These are phyloP conservation scores for Julus scanicus DNA, from an alignment of 2,888 invertebrate species.

Conservation along the genomic window DNA sequence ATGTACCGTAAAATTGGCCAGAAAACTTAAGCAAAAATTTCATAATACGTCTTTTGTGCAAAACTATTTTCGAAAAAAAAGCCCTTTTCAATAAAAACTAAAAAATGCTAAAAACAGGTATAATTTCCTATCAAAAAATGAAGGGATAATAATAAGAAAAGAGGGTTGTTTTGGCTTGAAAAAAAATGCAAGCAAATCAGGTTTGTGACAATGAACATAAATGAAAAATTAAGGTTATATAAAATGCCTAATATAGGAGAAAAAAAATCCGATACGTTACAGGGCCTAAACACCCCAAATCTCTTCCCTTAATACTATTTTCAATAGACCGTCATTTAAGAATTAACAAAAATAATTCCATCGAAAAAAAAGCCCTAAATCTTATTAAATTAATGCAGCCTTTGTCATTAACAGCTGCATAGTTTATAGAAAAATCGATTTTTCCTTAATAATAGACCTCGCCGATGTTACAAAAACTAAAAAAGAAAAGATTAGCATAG, in stretches of 20 bases:
- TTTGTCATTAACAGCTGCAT: conserved; percentile 28
- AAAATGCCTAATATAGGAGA: no score
- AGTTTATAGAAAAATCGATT: conserved; percentile 25
- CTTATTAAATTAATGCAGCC: conserved; percentile 33
- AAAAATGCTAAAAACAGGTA: not conserved
- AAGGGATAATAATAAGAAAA: not conserved
- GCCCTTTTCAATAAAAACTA: not conserved
- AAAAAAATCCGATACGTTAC: not conserved
- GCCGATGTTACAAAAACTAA: no score
- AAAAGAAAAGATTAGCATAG: no score
- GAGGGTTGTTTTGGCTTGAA: not conserved
- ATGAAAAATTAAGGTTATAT: no score
- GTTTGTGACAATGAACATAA: not conserved
- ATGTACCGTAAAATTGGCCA: not conserved
- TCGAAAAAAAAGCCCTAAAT: not conserved
- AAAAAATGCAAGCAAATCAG: not conserved
- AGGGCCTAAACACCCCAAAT: no score
- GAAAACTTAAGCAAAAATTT: not conserved
- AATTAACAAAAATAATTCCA: conserved; percentile 22
- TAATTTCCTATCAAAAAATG: not conserved
- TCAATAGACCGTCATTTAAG: not conserved
- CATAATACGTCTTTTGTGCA: conserved; percentile 14
- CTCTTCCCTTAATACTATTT: not conserved
- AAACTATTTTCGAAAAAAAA: conserved; percentile 10
- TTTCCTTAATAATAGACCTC: not conserved